phyloP scores from a whole-genome alignment of 2,888 invertebrate genomes.

The Agrochola lychnidis region DNA sequence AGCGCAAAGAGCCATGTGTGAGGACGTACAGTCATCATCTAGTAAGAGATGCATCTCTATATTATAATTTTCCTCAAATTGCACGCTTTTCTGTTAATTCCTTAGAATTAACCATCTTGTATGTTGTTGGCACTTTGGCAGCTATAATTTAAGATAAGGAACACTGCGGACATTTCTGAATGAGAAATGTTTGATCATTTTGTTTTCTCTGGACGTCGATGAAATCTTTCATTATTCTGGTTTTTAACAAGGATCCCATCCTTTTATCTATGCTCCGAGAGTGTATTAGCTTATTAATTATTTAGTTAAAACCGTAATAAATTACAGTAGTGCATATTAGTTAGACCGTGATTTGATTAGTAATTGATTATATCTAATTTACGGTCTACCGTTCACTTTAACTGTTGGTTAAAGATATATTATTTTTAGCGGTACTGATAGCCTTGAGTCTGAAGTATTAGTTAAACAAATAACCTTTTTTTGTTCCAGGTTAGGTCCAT shows the following conservation, averaged over 20 bases:
- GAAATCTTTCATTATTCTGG: background rate
- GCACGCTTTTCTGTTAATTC: background rate
- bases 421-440: slow-evolving; percentile 37
- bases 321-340: slow-evolving; percentile 38
- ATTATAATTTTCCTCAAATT: background rate
- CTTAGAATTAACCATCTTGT: background rate
- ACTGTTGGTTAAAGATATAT: slow-evolving; percentile 40
- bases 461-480: background rate
- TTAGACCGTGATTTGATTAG: slow-evolving; percentile 49
- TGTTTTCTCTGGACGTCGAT: background rate
- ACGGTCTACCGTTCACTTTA: slow-evolving; percentile 61
- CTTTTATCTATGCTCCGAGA: background rate
- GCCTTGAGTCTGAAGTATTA: slow-evolving; percentile 47
- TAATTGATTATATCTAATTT: slow-evolving; percentile 57
- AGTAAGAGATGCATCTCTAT: too few species aligned
- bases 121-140: background rate
- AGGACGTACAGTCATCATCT: too few species aligned
- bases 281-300: background rate
- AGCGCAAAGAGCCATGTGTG: background rate
- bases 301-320: background rate
- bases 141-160: background rate
- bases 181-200: background rate
- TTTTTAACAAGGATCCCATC: background rate
- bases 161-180: background rate
- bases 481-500: background rate